Base-by-base conservation (phyloP, 1,140 invertebrate species). In the Cotesia vestalis region DNA sequence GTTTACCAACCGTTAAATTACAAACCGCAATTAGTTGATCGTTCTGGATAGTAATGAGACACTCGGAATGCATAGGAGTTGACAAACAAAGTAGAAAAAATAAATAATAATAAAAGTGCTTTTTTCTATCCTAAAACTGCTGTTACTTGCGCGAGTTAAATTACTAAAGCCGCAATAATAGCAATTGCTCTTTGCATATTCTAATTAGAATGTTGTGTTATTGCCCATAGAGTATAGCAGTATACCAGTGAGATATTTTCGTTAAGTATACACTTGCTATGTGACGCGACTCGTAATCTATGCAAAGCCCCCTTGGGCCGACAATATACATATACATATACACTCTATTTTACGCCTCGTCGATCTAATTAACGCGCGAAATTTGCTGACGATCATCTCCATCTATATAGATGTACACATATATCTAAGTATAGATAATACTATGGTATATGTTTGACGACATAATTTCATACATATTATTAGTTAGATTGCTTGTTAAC, bases 1-100 rank as follows among this genome's bases (percentile, higher is more conserved):
- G 35, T 34, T 63, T 20, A 53, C 46, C 20, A 76, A 81, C 79
- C 80, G 74, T 81, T 79, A 81, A 82, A 82, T 81, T 81, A 74
- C 77, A 79, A 80, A 78, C 76, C 72, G 73, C 78, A 78, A 79
- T 82, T 81, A 81, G 76, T 77, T 77, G 77, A 80, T 82, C 74
- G 75, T 12, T 34, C 9, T 60, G 59, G 59, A 20, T 60, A 60
- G 17, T 60, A 55, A 55, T 55, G 36, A 64, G 38, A 38, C 36
- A 34, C 17, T 12, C 3, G 38, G 64, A 52, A 66, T 52, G 34
- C 27, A 52, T 34, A 66, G 27, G 64, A 66, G 38, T 66, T 38
- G 46, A 60, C 5, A 34, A 34, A 27, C 27, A 60, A 60, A 60
- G 27, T 14, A 60, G 27, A 27, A 34, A 60, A 9, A 27, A 57